A percentile compares a stretch with the other conserved stretches of the same genome.
Conservation (phyloP, 2,113 vertebrate species). For the Misgurnus mizolepis region DNA sequence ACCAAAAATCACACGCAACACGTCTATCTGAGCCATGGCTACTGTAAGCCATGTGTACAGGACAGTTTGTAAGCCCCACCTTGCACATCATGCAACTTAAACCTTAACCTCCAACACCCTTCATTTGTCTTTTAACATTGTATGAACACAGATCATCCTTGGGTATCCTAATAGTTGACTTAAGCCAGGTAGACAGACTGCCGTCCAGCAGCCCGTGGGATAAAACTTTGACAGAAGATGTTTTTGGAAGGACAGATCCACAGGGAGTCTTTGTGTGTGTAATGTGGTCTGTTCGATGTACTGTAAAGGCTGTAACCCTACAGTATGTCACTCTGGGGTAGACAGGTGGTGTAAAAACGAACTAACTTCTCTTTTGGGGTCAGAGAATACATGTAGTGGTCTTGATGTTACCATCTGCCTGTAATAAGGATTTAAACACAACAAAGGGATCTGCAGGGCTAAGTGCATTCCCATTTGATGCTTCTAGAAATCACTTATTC, state of each 20-base stretch:
- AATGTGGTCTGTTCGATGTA: slow-evolving; percentile 21
- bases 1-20: slow-evolving; percentile 19
- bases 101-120: neutral
- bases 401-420: slow-evolving; percentile 32
- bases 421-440: slow-evolving; percentile 27
- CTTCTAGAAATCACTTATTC: slow-evolving; percentile 8
- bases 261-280: slow-evolving; percentile 10
- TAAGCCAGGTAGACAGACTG: neutral
- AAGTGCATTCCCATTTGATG: neutral
- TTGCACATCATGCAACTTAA: neutral
- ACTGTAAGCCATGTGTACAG: neutral
- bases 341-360: slow-evolving; percentile 44
- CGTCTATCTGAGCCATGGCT: neutral
- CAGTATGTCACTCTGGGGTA: slow-evolving; percentile 26
- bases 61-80: neutral
- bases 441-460: neutral
- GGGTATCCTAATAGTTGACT: neutral
- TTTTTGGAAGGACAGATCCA: slow-evolving; percentile 26
- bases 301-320: slow-evolving; percentile 32
- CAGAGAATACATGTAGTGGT: slow-evolving; percentile 8
- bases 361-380: slow-evolving; percentile 26
- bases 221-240: slow-evolving; percentile 40
- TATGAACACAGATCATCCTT: neutral
- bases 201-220: slow-evolving; percentile 24
- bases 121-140: neutral